Conservation (phyloP, 2,113 vertebrate species). For the Microcebus ravelobensis region DNA sequence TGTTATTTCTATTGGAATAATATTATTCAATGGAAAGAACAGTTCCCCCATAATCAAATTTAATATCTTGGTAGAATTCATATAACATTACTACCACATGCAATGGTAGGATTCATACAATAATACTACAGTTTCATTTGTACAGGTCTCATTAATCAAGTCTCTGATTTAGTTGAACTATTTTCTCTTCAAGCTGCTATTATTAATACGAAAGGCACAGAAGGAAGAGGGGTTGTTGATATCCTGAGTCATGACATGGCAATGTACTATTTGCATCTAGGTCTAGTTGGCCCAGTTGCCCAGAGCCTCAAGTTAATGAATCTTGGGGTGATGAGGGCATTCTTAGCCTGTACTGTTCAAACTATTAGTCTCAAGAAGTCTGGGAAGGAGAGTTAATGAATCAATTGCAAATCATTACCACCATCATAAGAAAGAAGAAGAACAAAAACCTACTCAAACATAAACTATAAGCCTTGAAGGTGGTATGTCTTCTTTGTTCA, state of each 20-base stretch:
- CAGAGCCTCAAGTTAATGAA: not conserved
- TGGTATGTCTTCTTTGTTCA: not conserved
- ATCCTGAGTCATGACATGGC: not conserved
- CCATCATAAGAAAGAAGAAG: not conserved
- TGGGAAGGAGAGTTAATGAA: not conserved
- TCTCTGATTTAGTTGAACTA: not conserved
- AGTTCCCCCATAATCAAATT: not conserved
- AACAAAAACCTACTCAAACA: not conserved
- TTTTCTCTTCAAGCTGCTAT: not conserved
- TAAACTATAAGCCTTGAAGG: not conserved
- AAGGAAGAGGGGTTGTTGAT: not conserved
- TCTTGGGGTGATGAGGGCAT: not conserved
- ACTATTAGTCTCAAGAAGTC: not conserved
- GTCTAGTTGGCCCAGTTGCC: not conserved
- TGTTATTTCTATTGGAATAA: constrained; percentile 1
- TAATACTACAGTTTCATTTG: not conserved
- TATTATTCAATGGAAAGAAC: not conserved
- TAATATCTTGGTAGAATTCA: constrained; percentile 14
- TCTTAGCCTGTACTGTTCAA: not conserved
- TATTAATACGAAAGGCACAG: not conserved
- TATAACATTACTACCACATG: not conserved
- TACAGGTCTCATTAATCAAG: not conserved
- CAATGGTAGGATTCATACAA: not conserved
- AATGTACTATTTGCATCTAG: not conserved
- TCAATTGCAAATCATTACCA: not conserved